These are phyloP conservation scores for Plecotus auritus DNA, from an alignment of 2,113 vertebrate genomes.

Conservation along the genomic window DNA sequence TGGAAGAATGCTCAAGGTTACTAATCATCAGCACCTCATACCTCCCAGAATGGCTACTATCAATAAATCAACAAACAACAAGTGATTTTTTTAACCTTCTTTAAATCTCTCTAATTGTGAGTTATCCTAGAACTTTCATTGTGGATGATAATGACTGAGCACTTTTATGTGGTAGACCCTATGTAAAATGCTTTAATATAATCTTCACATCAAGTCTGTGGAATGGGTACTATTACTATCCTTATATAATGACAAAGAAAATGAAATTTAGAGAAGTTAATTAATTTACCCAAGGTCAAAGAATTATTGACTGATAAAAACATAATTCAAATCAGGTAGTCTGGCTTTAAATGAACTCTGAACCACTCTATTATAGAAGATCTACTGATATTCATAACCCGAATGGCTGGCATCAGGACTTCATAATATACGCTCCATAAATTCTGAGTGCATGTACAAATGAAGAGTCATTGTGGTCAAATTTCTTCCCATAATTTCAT, in stretches of 20 bases:
- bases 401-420: not conserved
- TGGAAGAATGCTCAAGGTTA: too few relatives aligned
- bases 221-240: not conserved
- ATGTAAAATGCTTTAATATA: not conserved
- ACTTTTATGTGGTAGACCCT: not conserved
- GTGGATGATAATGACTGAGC: not conserved
- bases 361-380: not conserved
- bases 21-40: too few relatives aligned
- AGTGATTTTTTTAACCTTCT: not conserved
- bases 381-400: not conserved
- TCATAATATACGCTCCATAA: not conserved
- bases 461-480: not conserved
- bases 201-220: not conserved
- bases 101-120: not conserved
- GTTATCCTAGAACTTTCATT: not conserved
- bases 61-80: not conserved
- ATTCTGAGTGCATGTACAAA: not conserved
- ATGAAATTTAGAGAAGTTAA: not conserved
- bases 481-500: not conserved
- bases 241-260: not conserved
- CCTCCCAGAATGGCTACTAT: not conserved
- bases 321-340: not conserved
- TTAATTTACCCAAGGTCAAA: not conserved
- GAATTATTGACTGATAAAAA: not conserved
- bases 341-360: not conserved